Evolutionary conservation across 2,888 invertebrate genomes (phyloP).

Genomic region (Periphyllus acericola): DNA sequence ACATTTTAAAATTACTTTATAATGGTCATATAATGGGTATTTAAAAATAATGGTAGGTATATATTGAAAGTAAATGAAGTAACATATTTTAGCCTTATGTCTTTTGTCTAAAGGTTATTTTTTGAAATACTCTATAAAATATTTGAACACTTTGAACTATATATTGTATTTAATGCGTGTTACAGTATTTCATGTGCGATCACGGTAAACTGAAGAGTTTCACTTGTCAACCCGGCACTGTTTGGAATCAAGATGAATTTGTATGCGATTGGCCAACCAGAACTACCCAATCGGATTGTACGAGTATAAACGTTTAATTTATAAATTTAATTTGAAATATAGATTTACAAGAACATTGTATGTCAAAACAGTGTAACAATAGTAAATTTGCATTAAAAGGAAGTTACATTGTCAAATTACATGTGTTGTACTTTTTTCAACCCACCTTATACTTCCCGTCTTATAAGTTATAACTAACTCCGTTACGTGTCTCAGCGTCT

Average conservation of each 20-base stretch:
- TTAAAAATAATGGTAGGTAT: neutral
- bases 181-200: slow-evolving; percentile 86
- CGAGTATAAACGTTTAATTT: slow-evolving; percentile 24
- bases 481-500: neutral
- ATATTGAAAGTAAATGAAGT: no score
- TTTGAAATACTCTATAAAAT: no score
- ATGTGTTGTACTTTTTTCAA: slow-evolving; percentile 33
- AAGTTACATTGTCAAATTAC: slow-evolving; percentile 21
- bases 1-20: no score
- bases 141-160: neutral
- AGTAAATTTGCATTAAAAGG: slow-evolving; percentile 53
- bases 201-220: slow-evolving; percentile 80
- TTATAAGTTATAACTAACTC: slow-evolving; percentile 13
- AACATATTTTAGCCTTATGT: no score
- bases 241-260: slow-evolving; percentile 77
- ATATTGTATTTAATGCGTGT: neutral
- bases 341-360: neutral
- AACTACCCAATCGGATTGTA: slow-evolving; percentile 5
- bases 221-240: slow-evolving; percentile 78
- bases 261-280: slow-evolving; percentile 82
- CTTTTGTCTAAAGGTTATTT: no score
- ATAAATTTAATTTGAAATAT: neutral
- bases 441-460: slow-evolving; percentile 37
- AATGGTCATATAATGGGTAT: neutral
- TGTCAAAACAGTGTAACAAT: slow-evolving; percentile 29